These are phyloP conservation scores for Azorinus chamasolen DNA, from an alignment of 2,888 invertebrate genomes.

Conservation along the genomic window DNA sequence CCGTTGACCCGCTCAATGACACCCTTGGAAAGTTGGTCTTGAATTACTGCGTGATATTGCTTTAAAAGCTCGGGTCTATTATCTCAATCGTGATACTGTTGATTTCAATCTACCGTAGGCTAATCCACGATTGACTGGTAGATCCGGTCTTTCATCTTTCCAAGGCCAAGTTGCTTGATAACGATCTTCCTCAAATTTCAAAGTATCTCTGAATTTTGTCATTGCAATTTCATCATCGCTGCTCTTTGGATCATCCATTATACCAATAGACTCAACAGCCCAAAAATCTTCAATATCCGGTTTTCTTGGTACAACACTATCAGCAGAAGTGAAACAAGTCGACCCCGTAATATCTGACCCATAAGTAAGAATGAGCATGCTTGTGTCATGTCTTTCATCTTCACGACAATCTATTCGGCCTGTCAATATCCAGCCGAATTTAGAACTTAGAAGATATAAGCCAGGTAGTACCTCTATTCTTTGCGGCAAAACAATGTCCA, in stretches of 20 bases:
- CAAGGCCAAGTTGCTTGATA: constrained; percentile 37
- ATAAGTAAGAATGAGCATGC: constrained; percentile 30
- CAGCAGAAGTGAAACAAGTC: not conserved
- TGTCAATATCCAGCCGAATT: constrained; percentile 30
- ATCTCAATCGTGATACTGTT: not conserved
- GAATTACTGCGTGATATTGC: constrained; percentile 17
- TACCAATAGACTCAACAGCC: constrained; percentile 30
- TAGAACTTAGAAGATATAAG: constrained; percentile 21
- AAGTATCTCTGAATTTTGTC: constrained; percentile 10
- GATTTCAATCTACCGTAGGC: constrained; percentile 27
- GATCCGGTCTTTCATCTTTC: constrained; percentile 20
- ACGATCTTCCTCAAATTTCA: constrained; percentile 6
- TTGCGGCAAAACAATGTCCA: constrained; percentile 19
- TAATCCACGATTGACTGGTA: constrained; percentile 29
- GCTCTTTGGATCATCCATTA: constrained; percentile 12
- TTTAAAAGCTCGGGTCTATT: constrained; percentile 27
- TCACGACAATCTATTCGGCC: constrained; percentile 1
- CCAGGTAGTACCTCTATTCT: constrained; percentile 22
- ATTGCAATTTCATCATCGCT: constrained; percentile 2
- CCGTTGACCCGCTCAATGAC: constrained; percentile 27
- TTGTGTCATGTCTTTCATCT: not conserved
- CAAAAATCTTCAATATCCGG: constrained; percentile 39
- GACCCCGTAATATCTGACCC: not conserved
- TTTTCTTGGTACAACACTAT: not conserved
- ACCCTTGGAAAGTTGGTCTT: constrained; percentile 17